Percentiles rank a stretch among this genome's conserved stretches.
These are phyloP conservation scores for Anarsia innoxiella DNA, from an alignment of 2,888 invertebrate species.

Conservation along the genomic window DNA sequence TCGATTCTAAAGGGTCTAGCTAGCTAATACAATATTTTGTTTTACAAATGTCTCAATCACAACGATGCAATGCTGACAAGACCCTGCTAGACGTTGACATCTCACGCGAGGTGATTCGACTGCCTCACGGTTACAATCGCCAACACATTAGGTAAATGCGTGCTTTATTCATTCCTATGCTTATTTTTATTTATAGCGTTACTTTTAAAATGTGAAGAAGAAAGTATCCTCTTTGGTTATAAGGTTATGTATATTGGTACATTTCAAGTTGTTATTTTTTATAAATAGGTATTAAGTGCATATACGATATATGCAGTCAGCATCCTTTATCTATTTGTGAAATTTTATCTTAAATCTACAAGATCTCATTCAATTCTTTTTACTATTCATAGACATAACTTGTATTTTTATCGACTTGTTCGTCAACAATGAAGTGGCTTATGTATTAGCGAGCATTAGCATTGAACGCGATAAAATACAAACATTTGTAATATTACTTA, in stretches of 20 bases:
- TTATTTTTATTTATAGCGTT: too few species aligned
- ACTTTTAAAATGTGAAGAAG: too few species aligned
- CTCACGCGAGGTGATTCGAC: slow-evolving; percentile 20
- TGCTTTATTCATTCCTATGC: background rate
- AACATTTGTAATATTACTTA: slow-evolving; percentile 55
- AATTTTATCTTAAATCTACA: too few species aligned
- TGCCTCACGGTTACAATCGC: slow-evolving; percentile 15
- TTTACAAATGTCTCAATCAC: slow-evolving; percentile 24
- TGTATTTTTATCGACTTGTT: slow-evolving; percentile 21
- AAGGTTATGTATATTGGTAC: too few species aligned
- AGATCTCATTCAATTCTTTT: too few species aligned
- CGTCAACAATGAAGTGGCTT: slow-evolving; percentile 40
- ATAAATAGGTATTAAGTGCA: too few species aligned
- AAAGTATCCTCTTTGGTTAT: too few species aligned
- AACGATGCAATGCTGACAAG: slow-evolving; percentile 27
- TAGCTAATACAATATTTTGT: slow-evolving; percentile 20
- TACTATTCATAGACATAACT: slow-evolving; percentile 6
- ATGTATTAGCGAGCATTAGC: slow-evolving; percentile 41
- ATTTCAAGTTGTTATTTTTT: too few species aligned
- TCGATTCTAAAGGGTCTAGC: too few species aligned
- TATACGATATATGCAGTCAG: too few species aligned
- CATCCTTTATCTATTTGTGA: too few species aligned
- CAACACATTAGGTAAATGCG: slow-evolving; percentile 8
- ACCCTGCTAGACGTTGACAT: slow-evolving; percentile 24
- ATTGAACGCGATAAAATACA: slow-evolving; percentile 44